Evolutionary conservation across 2,797 vertebrate species (phyloP).

Genomic region (Poeciliopsis presidionis): DNA sequence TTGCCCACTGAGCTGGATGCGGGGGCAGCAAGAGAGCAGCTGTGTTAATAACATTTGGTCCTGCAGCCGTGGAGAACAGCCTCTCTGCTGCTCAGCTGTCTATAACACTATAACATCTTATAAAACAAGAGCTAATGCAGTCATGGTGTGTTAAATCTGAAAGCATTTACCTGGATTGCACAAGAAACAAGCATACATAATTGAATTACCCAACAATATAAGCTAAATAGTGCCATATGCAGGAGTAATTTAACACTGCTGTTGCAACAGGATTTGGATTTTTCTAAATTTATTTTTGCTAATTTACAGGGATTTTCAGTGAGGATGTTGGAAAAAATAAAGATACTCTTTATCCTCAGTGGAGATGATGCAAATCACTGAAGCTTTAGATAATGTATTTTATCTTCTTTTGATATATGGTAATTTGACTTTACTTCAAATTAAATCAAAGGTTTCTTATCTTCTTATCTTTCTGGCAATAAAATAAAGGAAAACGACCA

Average conservation of each 20-base stretch:
- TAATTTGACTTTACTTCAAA: neutral
- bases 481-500: neutral
- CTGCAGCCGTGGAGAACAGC: neutral
- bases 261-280: neutral
- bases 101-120: neutral
- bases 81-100: conserved; percentile 3
- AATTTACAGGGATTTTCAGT: neutral
- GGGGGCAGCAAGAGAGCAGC: neutral
- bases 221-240: neutral
- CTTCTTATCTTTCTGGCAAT: neutral
- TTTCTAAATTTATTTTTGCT: neutral
- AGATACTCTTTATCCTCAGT: neutral
- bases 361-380: neutral
- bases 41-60: conserved; percentile 16
- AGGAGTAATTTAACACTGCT: neutral
- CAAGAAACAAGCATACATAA: neutral
- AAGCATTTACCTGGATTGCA: neutral
- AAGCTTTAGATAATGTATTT: neutral
- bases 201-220: neutral
- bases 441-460: no score
- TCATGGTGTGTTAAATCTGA: neutral
- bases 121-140: conserved; percentile 8
- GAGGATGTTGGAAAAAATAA: neutral
- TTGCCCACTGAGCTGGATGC: conserved; percentile 9
- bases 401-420: neutral